phyloP scores from a whole-genome alignment of 2,888 invertebrate species.

The Agriopis marginaria region DNA sequence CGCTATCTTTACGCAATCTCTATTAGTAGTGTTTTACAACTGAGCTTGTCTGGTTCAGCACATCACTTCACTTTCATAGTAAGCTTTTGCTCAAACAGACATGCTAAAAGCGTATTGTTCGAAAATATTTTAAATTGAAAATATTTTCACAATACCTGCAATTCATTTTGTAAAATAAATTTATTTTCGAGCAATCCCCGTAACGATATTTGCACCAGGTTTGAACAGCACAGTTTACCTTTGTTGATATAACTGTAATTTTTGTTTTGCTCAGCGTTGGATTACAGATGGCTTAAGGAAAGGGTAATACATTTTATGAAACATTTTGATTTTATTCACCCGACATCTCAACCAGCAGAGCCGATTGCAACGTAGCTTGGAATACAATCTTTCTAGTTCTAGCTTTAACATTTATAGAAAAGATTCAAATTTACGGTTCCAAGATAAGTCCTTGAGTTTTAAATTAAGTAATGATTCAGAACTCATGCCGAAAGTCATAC shows the following conservation, averaged over 20 bases:
- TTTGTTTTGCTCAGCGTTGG: conserved; percentile 81
- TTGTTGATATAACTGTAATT: conserved; percentile 55
- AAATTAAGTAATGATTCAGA: too few relatives aligned
- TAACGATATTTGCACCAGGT: conserved; percentile 27
- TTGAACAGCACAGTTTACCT: conserved; percentile 48
- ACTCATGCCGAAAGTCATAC: too few relatives aligned
- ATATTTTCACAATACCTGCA: conserved; percentile 1
- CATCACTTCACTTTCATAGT: not conserved
- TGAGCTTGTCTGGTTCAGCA: conserved; percentile 10
- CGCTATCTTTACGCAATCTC: conserved; percentile 9
- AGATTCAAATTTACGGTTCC: too few relatives aligned
- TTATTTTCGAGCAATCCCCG: conserved; percentile 32
- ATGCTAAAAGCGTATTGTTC: conserved; percentile 11
- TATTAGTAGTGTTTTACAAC: not conserved
- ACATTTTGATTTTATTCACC: conserved; percentile 22
- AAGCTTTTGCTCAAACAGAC: conserved; percentile 12
- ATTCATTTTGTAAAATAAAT: conserved; percentile 14
- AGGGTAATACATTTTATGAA: conserved; percentile 64
- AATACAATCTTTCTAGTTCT: too few relatives aligned
- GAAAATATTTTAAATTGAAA: conserved; percentile 16
- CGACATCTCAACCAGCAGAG: not conserved
- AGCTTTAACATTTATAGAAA: too few relatives aligned
- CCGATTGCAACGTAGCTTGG: too few relatives aligned
- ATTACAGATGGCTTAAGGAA: conserved; percentile 81
- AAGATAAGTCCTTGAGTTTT: too few relatives aligned